Conservation (phyloP, 2,888 invertebrate genomes). For the Stegana nigrithorax region DNA sequence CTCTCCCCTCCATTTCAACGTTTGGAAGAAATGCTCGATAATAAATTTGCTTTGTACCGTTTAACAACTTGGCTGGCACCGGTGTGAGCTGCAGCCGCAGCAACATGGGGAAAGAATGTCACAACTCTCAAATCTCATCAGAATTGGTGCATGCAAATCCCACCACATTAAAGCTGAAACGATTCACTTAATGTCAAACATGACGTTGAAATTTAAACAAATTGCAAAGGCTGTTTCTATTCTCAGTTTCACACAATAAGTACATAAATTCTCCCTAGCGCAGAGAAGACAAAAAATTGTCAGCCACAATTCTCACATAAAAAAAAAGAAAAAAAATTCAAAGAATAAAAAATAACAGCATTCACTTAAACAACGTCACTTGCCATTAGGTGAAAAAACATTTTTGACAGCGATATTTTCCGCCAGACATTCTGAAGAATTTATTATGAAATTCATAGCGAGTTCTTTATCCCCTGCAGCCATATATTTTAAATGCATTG, state of each 20-base stretch:
- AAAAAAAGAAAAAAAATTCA: neutral
- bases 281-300: neutral
- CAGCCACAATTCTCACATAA: neutral
- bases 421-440: constrained; percentile 2
- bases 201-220: neutral
- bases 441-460: constrained; percentile 8
- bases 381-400: neutral
- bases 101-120: too few species aligned
- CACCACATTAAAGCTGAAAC: too few species aligned
- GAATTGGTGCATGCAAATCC: neutral
- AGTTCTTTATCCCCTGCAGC: too few species aligned
- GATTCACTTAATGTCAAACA: too few species aligned
- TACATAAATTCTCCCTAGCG: neutral
- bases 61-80: neutral
- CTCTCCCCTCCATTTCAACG: too few species aligned
- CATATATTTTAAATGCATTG: too few species aligned
- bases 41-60: neutral
- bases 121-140: too few species aligned
- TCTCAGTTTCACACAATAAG: neutral
- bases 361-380: neutral
- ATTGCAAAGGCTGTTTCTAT: too few species aligned
- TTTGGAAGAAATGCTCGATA: neutral
- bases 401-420: neutral
- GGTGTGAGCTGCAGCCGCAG: too few species aligned
- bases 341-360: neutral